Evolutionary conservation across 2,113 vertebrate genomes (phyloP).

Genomic region (Ursus arctos): DNA sequence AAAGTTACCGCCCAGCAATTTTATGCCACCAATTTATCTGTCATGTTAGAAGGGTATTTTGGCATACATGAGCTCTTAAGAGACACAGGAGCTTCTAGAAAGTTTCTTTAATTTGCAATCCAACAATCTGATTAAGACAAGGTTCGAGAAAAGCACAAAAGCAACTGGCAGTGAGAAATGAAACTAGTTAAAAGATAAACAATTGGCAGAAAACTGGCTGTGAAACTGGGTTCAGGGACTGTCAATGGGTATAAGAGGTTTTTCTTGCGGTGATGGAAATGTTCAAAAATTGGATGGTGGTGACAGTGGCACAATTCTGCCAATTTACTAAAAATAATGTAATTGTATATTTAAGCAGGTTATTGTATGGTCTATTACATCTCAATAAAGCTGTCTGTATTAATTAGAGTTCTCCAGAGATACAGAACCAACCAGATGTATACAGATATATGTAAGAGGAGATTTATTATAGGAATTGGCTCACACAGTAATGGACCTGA

Average conservation of each 20-base stretch:
- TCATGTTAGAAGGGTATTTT: background rate
- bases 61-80: background rate
- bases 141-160: background rate
- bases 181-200: background rate
- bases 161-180: background rate
- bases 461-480: background rate
- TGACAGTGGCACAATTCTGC: background rate
- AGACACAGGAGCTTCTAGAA: background rate
- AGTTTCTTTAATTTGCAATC: background rate
- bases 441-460: background rate
- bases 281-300: background rate
- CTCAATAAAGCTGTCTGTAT: background rate
- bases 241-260: background rate
- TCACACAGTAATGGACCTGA: rapidly evolving
- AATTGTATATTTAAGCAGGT: background rate
- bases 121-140: background rate
- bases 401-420: background rate
- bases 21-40: background rate
- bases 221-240: background rate
- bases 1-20: background rate
- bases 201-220: background rate
- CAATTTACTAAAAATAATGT: background rate
- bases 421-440: background rate
- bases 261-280: background rate
- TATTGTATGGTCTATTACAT: background rate